Base-by-base conservation (phyloP, 2,113 vertebrate species). In the Entosphenus tridentatus region DNA sequence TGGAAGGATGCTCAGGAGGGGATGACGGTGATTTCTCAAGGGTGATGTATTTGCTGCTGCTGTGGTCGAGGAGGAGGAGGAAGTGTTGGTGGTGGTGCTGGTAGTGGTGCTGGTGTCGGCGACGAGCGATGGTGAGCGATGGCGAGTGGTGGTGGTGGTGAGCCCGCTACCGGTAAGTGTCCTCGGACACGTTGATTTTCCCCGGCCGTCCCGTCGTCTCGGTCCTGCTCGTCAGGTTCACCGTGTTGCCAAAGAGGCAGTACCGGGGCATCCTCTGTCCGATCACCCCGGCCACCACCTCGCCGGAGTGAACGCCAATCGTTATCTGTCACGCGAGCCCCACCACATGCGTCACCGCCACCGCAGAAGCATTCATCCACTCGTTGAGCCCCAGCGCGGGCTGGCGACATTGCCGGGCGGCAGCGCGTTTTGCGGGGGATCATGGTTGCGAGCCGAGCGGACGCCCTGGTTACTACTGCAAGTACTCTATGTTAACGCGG, bases 221-320 rank as follows among this genome's bases (percentile, higher is more conserved):
- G 62, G 93, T 98, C 72, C 93, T 86, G 78, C 92, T 98, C 12
- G 93, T 98, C 74, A 98, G 83, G 78, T 98, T 98, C 75, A 98
- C 93, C 0, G 92, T 97, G 72, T 98, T 98, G 75, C 93, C 92
- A 75, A 98, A 98, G 67, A 98, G 85, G 75, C 93, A 98, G 70
- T 93, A 98, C 56, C 92, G 86, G 55, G 93, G 93, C 93, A 98
- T 96, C 75, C 92, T 83, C 76, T 98, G 93, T 17, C 93, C 92
- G 69, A 98, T 98, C 74, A 98, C 93, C 56, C 92, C 93, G 0
- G 93, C 96, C 74, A 98, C 92, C 54, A 96, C 92, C 73, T 98
- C 93, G 71, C 93, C 93, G 5, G 91, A 96, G 72, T 98, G 93
- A 73, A 98, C 95, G 57, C 93, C 93, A 72, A 98, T 95, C 2